phyloP scores from a whole-genome alignment of 1,140 invertebrate genomes.

The Eulimnadia texana region DNA sequence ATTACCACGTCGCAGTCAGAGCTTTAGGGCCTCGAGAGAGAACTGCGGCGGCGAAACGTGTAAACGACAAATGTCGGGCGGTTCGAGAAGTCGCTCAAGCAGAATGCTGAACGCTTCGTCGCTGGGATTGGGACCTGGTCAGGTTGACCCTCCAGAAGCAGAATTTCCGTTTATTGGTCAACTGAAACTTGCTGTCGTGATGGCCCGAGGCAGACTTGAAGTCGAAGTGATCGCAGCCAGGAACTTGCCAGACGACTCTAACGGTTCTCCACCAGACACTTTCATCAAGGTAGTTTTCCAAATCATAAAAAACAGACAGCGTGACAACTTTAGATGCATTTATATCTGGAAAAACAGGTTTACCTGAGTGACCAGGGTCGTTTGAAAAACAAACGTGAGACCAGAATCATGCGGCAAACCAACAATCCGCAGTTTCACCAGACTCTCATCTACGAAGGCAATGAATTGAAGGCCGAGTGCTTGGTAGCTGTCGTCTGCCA shows the following conservation, averaged over 20 bases:
- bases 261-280: constrained; percentile 47
- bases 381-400: constrained; percentile 80
- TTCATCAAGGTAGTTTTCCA: constrained; percentile 63
- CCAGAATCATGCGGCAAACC: constrained; percentile 57
- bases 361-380: constrained; percentile 74
- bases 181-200: constrained; percentile 69
- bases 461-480: constrained; percentile 66
- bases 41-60: neutral
- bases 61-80: neutral
- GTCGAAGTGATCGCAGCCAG: constrained; percentile 60
- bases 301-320: neutral
- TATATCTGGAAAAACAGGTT: neutral
- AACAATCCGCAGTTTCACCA: constrained; percentile 70
- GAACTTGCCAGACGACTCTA: constrained; percentile 33
- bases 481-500: constrained; percentile 56
- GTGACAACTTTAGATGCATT: neutral
- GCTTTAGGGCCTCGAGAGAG: neutral
- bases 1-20: neutral
- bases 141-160: neutral
- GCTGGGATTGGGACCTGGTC: neutral
- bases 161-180: constrained; percentile 44
- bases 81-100: neutral
- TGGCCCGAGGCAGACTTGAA: constrained; percentile 80
- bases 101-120: neutral
- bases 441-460: constrained; percentile 68